These are phyloP conservation scores for Rhynchomys soricoides DNA, from an alignment of 2,113 vertebrate genomes.

Conservation along the genomic window DNA sequence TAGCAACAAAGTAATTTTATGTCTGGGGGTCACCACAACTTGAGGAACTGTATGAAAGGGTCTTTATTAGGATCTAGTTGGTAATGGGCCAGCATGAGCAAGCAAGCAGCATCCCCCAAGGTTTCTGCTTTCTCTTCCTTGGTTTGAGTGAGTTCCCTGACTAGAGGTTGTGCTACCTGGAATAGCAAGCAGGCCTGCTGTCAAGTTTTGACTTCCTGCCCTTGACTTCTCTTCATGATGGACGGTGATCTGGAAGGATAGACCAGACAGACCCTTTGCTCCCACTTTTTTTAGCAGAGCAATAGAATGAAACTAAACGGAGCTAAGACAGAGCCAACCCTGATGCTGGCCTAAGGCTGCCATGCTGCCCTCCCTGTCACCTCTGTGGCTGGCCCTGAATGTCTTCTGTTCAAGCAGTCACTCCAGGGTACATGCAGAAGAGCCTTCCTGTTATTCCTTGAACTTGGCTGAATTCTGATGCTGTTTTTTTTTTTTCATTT, in stretches of 20 bases:
- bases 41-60: background rate
- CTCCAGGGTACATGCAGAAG: background rate
- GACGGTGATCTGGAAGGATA: background rate
- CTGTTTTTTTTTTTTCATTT: background rate
- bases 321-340: background rate
- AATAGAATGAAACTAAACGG: background rate
- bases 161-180: background rate
- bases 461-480: background rate
- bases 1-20: background rate
- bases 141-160: background rate
- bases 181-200: background rate
- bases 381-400: background rate
- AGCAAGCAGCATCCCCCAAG: too few species aligned
- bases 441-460: too few species aligned
- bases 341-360: background rate
- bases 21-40: background rate
- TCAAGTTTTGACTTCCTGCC: background rate
- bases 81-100: background rate
- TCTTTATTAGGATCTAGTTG: background rate
- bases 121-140: background rate
- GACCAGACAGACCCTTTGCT: background rate
- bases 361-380: background rate
- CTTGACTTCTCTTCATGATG: background rate
- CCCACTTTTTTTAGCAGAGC: background rate
- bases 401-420: background rate